Base-by-base conservation (phyloP, 35 echinoderm and acorn worm genomes). In the Holothuria glaberrima region DNA sequence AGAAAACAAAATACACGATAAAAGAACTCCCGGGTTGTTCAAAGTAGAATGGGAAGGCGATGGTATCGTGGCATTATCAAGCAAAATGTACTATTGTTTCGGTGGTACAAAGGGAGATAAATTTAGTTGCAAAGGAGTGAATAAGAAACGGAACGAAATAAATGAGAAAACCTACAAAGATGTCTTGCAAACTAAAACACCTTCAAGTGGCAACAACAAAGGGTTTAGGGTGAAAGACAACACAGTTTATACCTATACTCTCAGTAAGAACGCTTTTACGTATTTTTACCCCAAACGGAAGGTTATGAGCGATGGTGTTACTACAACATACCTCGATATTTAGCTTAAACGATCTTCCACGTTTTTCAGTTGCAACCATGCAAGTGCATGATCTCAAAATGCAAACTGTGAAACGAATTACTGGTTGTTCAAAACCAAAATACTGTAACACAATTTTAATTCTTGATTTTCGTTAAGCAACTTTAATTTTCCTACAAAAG, bases 21-120 rank as follows among this genome's bases (percentile, higher is more conserved):
- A 75, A 58, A 34, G 87, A 33, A 89, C 36, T 18, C 87, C 66
- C 18, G 87, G 87, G 21, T 29, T 89, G 21, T 76, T 89, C 46
- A 89, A 77, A 46, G 87, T 78, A 20, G 46, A 82, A 58, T 82
- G 89, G 89, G 73, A 83, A 68, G 89, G 75, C 9, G 75, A 83
- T 63, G 89, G 89, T 22, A 83, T 90, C 25, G 41, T 90, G 14
- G 89, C 89, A 58, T 54, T 90, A 22, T 82, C 31, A 27, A 82
- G 75, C 58, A 90, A 83, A 73, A 83, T 21, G 1, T 90, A 78
- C 17, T 83, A 82, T 57, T 88, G 57, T 36, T 89, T 89, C n/a
- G n/a, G n/a, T n/a, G n/a, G n/a, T n/a, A n/a, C n/a, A n/a, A n/a
- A n/a, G n/a, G n/a, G n/a, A n/a, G n/a, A n/a, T n/a, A n/a, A n/a